Evolutionary conservation across 2,888 invertebrate genomes (phyloP).

Genomic region (Acanthosepion esculentum): DNA sequence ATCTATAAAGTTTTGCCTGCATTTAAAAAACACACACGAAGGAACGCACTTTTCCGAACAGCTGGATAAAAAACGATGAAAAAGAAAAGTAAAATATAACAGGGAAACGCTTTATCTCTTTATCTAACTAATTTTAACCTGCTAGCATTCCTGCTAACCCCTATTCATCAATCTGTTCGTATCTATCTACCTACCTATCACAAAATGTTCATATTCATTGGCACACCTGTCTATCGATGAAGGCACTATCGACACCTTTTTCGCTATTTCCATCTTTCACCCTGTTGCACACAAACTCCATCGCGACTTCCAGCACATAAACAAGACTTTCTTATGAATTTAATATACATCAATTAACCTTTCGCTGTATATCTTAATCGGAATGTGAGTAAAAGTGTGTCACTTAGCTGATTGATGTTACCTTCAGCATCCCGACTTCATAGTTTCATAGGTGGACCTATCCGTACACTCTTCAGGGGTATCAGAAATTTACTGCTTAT

Average conservation of each 20-base stretch:
- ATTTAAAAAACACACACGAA: neutral
- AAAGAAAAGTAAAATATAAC: neutral
- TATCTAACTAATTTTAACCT: neutral
- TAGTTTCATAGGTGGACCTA: no score
- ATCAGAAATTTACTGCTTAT: no score
- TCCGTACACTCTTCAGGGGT: no score
- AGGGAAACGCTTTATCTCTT: neutral
- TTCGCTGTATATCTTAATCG: neutral
- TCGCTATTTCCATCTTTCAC: neutral
- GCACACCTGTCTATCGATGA: neutral
- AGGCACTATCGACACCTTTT: neutral
- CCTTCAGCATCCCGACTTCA: no score
- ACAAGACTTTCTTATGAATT: no score
- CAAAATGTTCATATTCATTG: neutral
- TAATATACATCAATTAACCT: no score
- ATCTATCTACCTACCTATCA: neutral
- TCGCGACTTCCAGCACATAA: neutral
- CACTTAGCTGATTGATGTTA: no score
- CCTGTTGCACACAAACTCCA: neutral
- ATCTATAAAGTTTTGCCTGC: neutral
- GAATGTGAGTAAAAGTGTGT: no score
- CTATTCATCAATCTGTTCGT: conserved; percentile 16
- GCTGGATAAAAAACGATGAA: neutral
- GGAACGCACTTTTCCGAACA: neutral
- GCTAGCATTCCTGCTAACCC: neutral